These are phyloP conservation scores for Euglossa dilemma DNA, from an alignment of 1,140 invertebrate species.

Conservation along the genomic window DNA sequence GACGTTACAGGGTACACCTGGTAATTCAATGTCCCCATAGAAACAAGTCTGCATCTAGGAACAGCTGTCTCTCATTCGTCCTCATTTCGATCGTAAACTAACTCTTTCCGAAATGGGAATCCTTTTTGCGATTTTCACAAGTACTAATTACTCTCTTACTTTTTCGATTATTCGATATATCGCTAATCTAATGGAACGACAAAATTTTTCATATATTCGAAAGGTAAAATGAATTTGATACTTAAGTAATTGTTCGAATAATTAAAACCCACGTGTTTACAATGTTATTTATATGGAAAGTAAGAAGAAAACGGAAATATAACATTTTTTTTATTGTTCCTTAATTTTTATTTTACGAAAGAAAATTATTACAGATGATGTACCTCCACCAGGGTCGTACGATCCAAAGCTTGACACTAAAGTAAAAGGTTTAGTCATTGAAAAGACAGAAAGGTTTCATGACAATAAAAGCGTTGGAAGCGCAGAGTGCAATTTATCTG, in stretches of 20 bases:
- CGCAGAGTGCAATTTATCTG: conserved; percentile 71
- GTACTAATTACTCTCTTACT: no score
- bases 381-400: conserved; percentile 79
- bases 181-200: not conserved
- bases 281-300: not conserved
- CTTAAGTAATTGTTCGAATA: not conserved
- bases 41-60: conserved; percentile 68
- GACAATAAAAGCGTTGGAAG: conserved; percentile 74
- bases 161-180: not conserved
- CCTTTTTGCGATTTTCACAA: not conserved
- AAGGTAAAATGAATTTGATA: not conserved
- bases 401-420: conserved; percentile 79
- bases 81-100: conserved; percentile 6
- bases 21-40: conserved; percentile 69
- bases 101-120: not conserved
- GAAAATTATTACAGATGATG: conserved; percentile 71
- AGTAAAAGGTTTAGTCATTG: conserved; percentile 74
- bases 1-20: conserved; percentile 68
- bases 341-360: not conserved
- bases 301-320: conserved; percentile 13
- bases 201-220: not conserved
- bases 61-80: conserved; percentile 69
- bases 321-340: not conserved
- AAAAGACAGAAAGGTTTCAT: conserved; percentile 76
- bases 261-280: no score